phyloP scores from a whole-genome alignment of 2,797 vertebrate genomes.

The Ctenopoma kingsleyae region DNA sequence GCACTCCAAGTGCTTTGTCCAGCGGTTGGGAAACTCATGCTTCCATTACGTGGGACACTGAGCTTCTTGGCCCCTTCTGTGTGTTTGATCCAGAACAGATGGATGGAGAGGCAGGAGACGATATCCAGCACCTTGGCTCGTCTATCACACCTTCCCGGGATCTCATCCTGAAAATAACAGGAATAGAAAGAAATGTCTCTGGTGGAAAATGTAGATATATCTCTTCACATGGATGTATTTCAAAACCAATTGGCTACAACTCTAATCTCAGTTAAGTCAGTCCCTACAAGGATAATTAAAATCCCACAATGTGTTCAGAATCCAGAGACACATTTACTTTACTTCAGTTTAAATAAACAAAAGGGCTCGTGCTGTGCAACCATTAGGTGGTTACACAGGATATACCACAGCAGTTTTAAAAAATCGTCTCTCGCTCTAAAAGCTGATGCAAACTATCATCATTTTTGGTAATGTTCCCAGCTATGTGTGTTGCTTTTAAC shows the following conservation, averaged over 20 bases:
- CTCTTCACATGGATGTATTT: slow-evolving; percentile 9
- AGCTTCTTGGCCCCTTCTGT: slow-evolving; percentile 32
- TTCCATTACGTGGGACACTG: slow-evolving; percentile 60
- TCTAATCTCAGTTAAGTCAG: not conserved
- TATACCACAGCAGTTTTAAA: not conserved
- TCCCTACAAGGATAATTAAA: not conserved
- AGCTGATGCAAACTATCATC: slow-evolving; percentile 47
- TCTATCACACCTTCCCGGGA: slow-evolving; percentile 39
- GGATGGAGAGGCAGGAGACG: slow-evolving; percentile 37
- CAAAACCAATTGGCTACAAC: slow-evolving; percentile 12
- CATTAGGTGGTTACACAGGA: slow-evolving; percentile 46
- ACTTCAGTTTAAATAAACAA: slow-evolving; percentile 6
- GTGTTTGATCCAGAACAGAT: slow-evolving; percentile 51
- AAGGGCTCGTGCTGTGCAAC: slow-evolving; percentile 13
- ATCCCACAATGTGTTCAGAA: not conserved
- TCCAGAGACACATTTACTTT: slow-evolving; percentile 2
- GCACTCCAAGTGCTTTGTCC: slow-evolving; percentile 72
- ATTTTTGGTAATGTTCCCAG: slow-evolving; percentile 9
- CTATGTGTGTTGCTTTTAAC: slow-evolving; percentile 41
- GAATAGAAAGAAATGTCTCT: not conserved
- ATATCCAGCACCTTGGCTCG: slow-evolving; percentile 39
- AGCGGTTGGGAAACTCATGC: slow-evolving; percentile 55
- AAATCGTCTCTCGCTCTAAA: not conserved
- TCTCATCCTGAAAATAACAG: slow-evolving; percentile 1
- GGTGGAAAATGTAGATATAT: slow-evolving; percentile 28